phyloP scores from a whole-genome alignment of 2,888 invertebrate species.

The Ophion slaviceki region DNA sequence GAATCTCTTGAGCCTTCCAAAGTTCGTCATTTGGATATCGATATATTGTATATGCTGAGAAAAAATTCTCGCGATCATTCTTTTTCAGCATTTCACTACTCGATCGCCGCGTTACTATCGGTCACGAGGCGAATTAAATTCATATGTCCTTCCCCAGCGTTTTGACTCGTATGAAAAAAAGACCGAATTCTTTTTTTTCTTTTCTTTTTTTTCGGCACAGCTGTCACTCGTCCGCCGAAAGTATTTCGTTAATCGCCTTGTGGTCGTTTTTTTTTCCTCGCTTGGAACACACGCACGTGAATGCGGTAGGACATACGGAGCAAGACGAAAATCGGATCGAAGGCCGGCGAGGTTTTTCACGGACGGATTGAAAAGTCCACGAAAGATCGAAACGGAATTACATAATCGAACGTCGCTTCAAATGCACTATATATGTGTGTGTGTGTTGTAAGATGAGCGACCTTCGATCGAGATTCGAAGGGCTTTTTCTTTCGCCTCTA shows the following conservation, averaged over 20 bases:
- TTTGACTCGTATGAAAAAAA: background rate
- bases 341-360: constrained; percentile 30
- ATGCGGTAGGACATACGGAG: background rate
- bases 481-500: constrained; percentile 17
- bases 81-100: background rate
- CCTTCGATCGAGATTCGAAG: constrained; percentile 22
- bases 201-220: no score
- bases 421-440: background rate
- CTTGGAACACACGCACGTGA: background rate
- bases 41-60: background rate
- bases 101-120: no score
- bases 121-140: background rate
- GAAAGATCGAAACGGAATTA: constrained; percentile 14
- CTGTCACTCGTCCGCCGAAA: background rate
- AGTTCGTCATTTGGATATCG: background rate
- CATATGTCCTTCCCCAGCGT: background rate
- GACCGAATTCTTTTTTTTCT: background rate
- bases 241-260: background rate
- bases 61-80: background rate
- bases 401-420: constrained; percentile 2
- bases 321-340: constrained; percentile 10
- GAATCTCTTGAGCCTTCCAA: no score
- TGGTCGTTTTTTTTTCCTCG: constrained; percentile 5
- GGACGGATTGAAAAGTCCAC: constrained; percentile 6
- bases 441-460: background rate